Conservation (phyloP, 2,797 vertebrate genomes). For the Esox lucius region DNA sequence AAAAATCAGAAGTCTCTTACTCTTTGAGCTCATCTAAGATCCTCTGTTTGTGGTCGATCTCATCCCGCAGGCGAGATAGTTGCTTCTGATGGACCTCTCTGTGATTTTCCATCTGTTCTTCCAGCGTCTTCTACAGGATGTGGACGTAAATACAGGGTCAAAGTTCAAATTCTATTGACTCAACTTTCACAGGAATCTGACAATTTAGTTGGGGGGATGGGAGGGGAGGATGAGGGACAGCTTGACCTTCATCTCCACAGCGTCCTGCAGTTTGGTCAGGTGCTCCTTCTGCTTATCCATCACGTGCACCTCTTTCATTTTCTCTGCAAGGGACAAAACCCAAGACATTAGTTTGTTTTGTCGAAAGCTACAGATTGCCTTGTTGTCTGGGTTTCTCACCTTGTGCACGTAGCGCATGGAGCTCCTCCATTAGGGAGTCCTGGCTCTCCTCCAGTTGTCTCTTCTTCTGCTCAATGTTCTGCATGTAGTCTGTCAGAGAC, state of each 20-base stretch:
- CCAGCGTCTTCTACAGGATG: constrained; percentile 81
- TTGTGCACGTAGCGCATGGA: constrained; percentile 88
- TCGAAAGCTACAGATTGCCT: background rate
- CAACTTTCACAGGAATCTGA: background rate
- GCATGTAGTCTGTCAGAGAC: constrained; percentile 89
- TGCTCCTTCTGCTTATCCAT: constrained; percentile 96
- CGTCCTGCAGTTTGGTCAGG: constrained; percentile 89
- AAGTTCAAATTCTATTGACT: background rate
- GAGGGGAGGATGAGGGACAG: background rate
- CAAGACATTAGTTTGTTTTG: background rate
- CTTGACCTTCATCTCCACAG: constrained; percentile 92
- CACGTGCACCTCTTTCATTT: constrained; percentile 89
- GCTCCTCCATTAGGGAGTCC: constrained; percentile 87
- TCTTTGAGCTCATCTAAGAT: constrained; percentile 87
- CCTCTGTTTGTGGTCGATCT: constrained; percentile 91
- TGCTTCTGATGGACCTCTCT: constrained; percentile 94
- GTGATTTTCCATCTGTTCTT: constrained; percentile 97
- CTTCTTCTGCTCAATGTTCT: constrained; percentile 90
- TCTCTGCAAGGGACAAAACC: constrained; percentile 68
- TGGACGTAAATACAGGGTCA: background rate
- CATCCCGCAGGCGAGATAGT: constrained; percentile 89
- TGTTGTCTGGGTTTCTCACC: constrained; percentile 65
- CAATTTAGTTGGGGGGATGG: background rate
- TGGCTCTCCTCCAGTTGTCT: constrained; percentile 91
- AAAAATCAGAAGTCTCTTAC: constrained; percentile 61